phyloP scores from a whole-genome alignment of 2,888 invertebrate genomes.

The Bugulina stolonifera region DNA sequence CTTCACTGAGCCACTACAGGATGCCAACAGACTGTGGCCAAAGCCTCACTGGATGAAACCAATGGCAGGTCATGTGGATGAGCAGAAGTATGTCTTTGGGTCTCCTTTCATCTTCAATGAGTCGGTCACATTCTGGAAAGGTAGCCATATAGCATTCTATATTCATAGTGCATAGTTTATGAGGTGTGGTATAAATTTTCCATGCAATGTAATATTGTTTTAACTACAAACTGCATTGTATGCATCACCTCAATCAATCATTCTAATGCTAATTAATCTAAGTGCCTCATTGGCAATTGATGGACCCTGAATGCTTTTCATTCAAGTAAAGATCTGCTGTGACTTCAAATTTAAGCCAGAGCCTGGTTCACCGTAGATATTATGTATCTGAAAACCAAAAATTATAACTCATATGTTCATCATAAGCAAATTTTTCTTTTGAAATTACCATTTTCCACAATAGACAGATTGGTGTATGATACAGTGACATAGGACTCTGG shows the following conservation, averaged over 20 bases:
- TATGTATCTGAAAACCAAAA: too few species aligned
- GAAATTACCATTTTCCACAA: too few species aligned
- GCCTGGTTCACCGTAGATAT: too few species aligned
- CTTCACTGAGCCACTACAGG: neutral
- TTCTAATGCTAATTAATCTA: neutral
- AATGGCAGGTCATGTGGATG: neutral
- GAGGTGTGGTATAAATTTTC: neutral
- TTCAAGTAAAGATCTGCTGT: too few species aligned
- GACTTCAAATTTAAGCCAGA: too few species aligned
- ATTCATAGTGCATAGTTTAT: too few species aligned
- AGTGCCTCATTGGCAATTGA: too few species aligned
- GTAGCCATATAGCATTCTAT: neutral
- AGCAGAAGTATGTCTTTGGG: neutral
- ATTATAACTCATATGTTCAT: too few species aligned
- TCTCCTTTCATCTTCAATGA: neutral
- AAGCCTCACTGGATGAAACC: neutral
- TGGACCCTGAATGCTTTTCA: too few species aligned
- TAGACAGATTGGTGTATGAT: too few species aligned
- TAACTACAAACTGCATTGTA: neutral
- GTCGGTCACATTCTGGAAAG: neutral
- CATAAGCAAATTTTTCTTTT: too few species aligned
- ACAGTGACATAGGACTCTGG: too few species aligned
- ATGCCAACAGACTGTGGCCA: neutral
- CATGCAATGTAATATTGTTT: neutral
- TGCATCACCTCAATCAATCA: neutral